Evolutionary conservation across 1,140 invertebrate species (phyloP).

Genomic region (Dendrolimus kikuchii): DNA sequence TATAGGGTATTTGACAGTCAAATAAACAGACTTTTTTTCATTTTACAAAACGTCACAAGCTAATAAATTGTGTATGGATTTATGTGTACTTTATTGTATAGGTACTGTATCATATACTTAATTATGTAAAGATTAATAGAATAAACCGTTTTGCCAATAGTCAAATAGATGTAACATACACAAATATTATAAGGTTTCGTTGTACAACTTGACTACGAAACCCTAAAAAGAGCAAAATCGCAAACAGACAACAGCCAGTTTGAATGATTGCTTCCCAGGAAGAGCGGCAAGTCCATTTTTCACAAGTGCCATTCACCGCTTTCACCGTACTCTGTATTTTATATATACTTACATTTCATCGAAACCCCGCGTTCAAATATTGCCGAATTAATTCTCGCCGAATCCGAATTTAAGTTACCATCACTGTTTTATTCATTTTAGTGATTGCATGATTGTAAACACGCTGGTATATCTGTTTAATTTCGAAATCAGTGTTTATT

Average conservation of each 20-base stretch:
- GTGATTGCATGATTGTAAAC: constrained; percentile 64
- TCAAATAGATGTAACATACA: too few relatives aligned
- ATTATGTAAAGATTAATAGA: too few relatives aligned
- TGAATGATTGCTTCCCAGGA: constrained; percentile 71
- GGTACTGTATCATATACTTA: too few relatives aligned
- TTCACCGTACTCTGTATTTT: constrained; percentile 66
- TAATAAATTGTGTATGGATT: too few relatives aligned
- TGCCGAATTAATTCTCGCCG: constrained; percentile 59
- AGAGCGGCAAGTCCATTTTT: constrained; percentile 71
- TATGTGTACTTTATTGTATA: too few relatives aligned
- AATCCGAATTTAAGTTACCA: constrained; percentile 63
- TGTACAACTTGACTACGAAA: constrained; percentile 49
- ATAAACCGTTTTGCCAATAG: too few relatives aligned
- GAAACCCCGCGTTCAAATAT: constrained; percentile 35
- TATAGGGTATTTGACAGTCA: too few relatives aligned
- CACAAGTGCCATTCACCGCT: constrained; percentile 70
- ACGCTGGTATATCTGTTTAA: constrained; percentile 68
- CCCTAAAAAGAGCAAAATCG: constrained; percentile 65
- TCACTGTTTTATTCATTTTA: constrained; percentile 70
- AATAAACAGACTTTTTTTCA: too few relatives aligned
- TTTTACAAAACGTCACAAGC: too few relatives aligned
- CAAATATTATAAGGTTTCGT: too few relatives aligned
- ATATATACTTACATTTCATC: constrained; percentile 68
- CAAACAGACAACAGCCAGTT: constrained; percentile 69
- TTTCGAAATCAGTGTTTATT: constrained; percentile 70